Conservation (phyloP, 2,797 vertebrate species). For the Presbytis comata region DNA sequence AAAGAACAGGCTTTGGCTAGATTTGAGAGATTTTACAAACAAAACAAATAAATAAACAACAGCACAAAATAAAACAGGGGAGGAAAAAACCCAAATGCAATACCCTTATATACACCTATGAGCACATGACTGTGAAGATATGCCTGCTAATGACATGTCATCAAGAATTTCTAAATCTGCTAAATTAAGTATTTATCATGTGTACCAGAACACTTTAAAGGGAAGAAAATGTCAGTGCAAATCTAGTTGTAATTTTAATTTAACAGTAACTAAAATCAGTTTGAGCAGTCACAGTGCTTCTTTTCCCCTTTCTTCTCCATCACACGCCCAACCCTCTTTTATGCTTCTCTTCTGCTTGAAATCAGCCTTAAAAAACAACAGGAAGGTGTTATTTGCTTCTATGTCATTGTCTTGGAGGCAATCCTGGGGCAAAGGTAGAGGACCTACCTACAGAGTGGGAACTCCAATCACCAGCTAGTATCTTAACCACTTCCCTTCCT, state of each 20-base stretch:
- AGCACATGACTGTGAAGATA: neutral
- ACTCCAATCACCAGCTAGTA: neutral
- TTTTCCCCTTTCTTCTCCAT: neutral
- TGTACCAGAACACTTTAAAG: neutral
- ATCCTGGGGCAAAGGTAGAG: neutral
- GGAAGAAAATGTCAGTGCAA: slow-evolving; percentile 30
- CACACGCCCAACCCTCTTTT: neutral
- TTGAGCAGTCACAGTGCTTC: neutral
- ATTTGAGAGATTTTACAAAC: slow-evolving; percentile 24
- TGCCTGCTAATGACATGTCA: neutral
- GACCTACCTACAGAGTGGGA: neutral
- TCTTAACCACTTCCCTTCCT: neutral
- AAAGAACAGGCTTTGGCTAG: slow-evolving; percentile 63
- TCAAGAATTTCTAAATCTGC: neutral
- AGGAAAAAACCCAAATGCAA: neutral
- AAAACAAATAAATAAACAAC: slow-evolving; percentile 59
- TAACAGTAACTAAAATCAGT: slow-evolving; percentile 43
- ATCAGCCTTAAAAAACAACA: neutral
- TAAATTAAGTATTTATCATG: slow-evolving; percentile 26
- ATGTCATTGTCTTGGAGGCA: neutral
- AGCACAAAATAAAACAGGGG: neutral
- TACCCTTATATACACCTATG: neutral
- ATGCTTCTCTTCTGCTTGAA: neutral
- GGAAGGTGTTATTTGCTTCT: neutral
- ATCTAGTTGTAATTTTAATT: slow-evolving; percentile 53